Conservation (phyloP, 2,113 vertebrate genomes). For the Bagarius yarrelli region DNA sequence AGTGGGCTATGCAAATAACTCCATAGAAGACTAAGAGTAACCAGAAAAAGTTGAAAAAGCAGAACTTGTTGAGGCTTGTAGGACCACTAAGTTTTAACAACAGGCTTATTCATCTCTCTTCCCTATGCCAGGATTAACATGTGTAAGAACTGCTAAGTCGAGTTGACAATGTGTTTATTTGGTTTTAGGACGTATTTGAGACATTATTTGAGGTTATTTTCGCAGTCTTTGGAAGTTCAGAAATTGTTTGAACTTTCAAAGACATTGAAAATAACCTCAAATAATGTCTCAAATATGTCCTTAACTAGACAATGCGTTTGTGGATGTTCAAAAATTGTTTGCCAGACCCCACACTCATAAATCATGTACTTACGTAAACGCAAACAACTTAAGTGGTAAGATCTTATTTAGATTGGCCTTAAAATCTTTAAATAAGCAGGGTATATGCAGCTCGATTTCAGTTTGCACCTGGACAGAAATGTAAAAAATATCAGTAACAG, state of each 20-base stretch:
- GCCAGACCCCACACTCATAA: neutral
- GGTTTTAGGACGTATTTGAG: constrained; percentile 49
- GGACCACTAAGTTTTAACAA: constrained; percentile 27
- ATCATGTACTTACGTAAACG: neutral
- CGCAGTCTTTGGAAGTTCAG: constrained; percentile 5
- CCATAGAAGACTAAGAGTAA: neutral
- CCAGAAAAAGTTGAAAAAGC: constrained; percentile 14
- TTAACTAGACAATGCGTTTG: neutral
- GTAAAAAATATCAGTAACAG: neutral
- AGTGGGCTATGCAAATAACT: neutral
- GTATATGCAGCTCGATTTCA: neutral
- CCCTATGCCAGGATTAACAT: constrained; percentile 42
- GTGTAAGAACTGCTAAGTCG: constrained; percentile 50
- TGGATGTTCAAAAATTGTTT: constrained; percentile 1
- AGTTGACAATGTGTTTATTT: constrained; percentile 50
- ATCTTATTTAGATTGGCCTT: neutral
- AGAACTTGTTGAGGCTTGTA: constrained; percentile 44
- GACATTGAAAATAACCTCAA: no score
- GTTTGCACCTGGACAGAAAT: neutral
- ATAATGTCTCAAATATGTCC: no score
- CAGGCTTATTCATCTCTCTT: constrained; percentile 47
- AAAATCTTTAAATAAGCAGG: neutral
- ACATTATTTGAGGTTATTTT: constrained; percentile 36
- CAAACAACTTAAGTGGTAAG: neutral
- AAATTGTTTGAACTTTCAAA: neutral